These are phyloP conservation scores for Rhabditoides inermis DNA, from an alignment of 2,888 invertebrate genomes.

Conservation along the genomic window DNA sequence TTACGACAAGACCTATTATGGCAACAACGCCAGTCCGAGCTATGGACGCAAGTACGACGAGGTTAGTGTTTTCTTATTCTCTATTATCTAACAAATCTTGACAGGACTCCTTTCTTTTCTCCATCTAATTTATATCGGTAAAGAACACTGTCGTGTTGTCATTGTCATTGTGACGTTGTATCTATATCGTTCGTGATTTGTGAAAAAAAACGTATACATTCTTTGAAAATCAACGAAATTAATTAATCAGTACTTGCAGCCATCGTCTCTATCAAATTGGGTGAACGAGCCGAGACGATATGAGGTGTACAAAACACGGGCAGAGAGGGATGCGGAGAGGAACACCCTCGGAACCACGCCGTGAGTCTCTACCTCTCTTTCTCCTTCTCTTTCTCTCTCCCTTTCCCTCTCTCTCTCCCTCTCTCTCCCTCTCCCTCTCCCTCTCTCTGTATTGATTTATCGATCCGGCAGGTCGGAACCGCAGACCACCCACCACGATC, in stretches of 20 bases:
- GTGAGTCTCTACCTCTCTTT: conserved; percentile 2
- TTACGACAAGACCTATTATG: neutral
- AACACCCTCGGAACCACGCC: conserved; percentile 22
- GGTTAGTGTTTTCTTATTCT: conserved; percentile 7
- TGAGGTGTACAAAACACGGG: conserved; percentile 49
- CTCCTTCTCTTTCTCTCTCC: neutral
- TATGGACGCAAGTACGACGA: conserved; percentile 31
- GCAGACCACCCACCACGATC: too few species aligned
- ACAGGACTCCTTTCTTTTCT: too few species aligned
- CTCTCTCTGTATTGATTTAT: neutral
- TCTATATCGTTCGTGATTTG: too few species aligned
- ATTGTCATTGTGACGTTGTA: too few species aligned
- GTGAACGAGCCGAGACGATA: conserved; percentile 37
- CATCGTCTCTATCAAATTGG: conserved; percentile 27
- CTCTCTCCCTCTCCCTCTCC: neutral
- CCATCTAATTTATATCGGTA: too few species aligned
- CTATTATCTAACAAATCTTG: neutral
- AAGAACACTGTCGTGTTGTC: too few species aligned
- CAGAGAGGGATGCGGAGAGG: conserved; percentile 45
- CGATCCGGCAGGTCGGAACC: too few species aligned
- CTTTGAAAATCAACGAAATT: too few species aligned
- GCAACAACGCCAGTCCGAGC: conserved; percentile 23
- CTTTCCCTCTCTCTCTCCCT: neutral
- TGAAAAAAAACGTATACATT: neutral
- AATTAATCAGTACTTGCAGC: too few species aligned